Evolutionary conservation across 2,113 vertebrate genomes (phyloP).

Genomic region (Crypturellus undulatus): DNA sequence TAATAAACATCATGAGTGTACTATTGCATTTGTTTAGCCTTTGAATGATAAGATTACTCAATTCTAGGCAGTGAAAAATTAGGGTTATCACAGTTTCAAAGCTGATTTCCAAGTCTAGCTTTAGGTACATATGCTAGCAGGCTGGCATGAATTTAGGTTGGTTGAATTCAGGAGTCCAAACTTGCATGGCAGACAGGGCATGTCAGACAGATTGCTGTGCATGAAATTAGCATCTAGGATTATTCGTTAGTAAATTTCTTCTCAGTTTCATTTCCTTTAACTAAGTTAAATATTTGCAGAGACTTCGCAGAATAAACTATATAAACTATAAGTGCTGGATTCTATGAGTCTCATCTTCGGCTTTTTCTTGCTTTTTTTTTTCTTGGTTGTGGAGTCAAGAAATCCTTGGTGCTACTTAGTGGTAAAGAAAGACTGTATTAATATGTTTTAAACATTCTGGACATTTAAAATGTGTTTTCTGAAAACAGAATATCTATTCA

Average conservation of each 20-base stretch:
- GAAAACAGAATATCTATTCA: neutral
- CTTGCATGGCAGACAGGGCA: neutral
- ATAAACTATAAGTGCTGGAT: neutral
- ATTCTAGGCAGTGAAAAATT: neutral
- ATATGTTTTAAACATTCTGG: neutral
- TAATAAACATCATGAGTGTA: neutral
- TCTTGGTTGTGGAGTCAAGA: neutral
- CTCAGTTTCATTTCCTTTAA: neutral
- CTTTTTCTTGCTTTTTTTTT: neutral
- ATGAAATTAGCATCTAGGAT: neutral
- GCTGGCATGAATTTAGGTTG: neutral
- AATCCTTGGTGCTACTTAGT: neutral
- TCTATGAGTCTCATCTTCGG: neutral
- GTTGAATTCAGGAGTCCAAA: neutral
- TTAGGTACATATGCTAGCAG: neutral
- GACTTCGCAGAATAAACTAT: neutral
- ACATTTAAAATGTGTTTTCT: neutral
- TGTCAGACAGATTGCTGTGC: neutral
- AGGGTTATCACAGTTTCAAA: neutral
- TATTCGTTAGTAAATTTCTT: neutral
- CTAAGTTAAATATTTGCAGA: neutral
- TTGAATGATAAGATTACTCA: neutral
- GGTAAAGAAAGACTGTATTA: neutral
- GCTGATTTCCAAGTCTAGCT: neutral
- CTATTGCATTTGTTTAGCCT: neutral